These are phyloP conservation scores for Sebastolobus alascanus DNA, from an alignment of 2,797 vertebrate genomes.

Conservation along the genomic window DNA sequence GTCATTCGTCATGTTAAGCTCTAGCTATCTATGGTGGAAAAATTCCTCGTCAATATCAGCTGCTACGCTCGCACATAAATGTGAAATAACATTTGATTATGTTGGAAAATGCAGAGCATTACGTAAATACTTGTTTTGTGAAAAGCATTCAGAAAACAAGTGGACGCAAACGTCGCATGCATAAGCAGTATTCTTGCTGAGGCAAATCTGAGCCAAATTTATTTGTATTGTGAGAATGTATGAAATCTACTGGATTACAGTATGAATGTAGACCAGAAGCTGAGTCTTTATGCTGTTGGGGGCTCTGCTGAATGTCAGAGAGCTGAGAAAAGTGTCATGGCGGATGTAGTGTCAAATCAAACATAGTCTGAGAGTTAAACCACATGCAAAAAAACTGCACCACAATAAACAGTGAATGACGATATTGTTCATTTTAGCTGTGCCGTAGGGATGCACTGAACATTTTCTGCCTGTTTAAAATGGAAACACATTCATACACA, in stretches of 20 bases:
- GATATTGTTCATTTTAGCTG: conserved; percentile 4
- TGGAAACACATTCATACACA: background rate
- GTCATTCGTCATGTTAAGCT: background rate
- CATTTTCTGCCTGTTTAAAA: conserved; percentile 26
- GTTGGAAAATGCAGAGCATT: background rate
- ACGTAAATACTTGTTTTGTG: conserved; percentile 1
- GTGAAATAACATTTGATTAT: conserved; percentile 8
- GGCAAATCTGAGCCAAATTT: conserved; percentile 9
- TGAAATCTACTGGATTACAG: conserved; percentile 19
- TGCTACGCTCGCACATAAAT: conserved; percentile 13
- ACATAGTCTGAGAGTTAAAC: conserved; percentile 12
- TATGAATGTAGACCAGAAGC: conserved; percentile 20
- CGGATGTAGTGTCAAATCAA: conserved; percentile 17
- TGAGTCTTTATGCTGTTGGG: conserved; percentile 12
- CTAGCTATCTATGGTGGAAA: background rate
- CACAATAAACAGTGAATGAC: conserved; percentile 24
- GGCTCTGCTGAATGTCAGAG: conserved; percentile 1
- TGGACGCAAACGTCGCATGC: conserved; percentile 1
- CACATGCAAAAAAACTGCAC: conserved; percentile 25
- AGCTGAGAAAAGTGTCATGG: conserved; percentile 3
- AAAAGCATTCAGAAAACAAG: conserved; percentile 18
- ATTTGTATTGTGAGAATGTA: conserved; percentile 15
- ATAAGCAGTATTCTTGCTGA: background rate
- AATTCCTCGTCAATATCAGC: conserved; percentile 4
- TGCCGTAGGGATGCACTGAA: background rate